phyloP scores from a whole-genome alignment of 2,888 invertebrate genomes.

The Xestia sexstrigata region DNA sequence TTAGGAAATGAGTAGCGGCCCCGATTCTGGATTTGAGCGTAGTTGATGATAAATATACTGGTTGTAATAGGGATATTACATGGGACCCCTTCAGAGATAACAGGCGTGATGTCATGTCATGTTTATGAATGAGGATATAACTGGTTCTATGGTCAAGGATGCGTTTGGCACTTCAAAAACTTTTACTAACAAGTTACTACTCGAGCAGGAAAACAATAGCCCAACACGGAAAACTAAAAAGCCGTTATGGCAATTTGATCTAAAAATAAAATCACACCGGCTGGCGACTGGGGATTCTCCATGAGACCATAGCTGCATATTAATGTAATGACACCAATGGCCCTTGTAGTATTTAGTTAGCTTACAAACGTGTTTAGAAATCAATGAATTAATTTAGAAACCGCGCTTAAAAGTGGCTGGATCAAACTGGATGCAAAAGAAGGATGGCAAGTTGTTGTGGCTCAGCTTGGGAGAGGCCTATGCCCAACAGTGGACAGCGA shows the following conservation, averaged over 20 bases:
- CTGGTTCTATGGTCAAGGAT: neutral
- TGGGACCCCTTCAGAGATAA: neutral
- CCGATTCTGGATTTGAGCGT: neutral
- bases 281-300: neutral
- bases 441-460: neutral
- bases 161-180: neutral
- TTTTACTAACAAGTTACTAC: neutral
- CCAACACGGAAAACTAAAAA: constrained; percentile 3
- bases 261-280: constrained; percentile 24
- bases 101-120: neutral
- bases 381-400: constrained; percentile 15
- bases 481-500: neutral
- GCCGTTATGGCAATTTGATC: neutral
- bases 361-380: constrained; percentile 2
- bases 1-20: neutral
- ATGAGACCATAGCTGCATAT: constrained; percentile 1
- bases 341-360: neutral
- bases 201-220: neutral
- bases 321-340: constrained; percentile 6
- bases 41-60: no score
- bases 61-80: no score
- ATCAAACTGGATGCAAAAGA: neutral
- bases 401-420: neutral
- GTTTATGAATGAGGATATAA: neutral
- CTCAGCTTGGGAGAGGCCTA: neutral